Evolutionary conservation across 2,113 vertebrate genomes (phyloP).

Genomic region (Leptosomus discolor): DNA sequence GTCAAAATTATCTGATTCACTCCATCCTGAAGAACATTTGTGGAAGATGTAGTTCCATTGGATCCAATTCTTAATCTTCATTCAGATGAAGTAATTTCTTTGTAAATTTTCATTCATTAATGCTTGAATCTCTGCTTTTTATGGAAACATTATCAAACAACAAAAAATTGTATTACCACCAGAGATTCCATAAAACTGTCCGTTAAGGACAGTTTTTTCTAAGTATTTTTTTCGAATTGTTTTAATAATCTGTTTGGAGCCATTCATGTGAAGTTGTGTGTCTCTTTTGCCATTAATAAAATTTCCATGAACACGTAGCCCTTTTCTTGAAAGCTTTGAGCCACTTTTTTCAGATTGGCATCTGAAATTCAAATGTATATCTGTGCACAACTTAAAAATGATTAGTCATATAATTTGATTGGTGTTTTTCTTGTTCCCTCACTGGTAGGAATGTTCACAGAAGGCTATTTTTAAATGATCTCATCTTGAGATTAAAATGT

Average conservation of each 20-base stretch:
- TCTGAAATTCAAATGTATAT: constrained; percentile 38
- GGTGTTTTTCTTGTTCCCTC: constrained; percentile 26
- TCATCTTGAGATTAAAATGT: constrained; percentile 51
- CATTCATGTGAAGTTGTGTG: background rate
- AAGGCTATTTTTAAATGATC: constrained; percentile 52
- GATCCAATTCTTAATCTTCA: background rate
- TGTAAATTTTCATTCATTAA: background rate
- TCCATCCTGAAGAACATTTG: background rate
- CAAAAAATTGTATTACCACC: background rate
- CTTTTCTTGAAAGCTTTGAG: background rate
- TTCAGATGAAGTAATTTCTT: background rate
- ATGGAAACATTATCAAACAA: background rate
- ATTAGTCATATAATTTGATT: constrained; percentile 38
- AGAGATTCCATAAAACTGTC: background rate
- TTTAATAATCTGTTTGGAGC: background rate
- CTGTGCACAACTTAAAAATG: constrained; percentile 1
- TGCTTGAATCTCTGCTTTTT: background rate
- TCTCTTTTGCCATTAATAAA: background rate
- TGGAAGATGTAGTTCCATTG: background rate
- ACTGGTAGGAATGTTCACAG: constrained; percentile 30
- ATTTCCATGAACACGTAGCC: background rate
- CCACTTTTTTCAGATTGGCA: background rate
- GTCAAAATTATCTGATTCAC: background rate
- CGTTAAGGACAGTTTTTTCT: background rate
- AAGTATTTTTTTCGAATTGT: background rate